These are phyloP conservation scores for Dicyrtomina minuta DNA, from an alignment of 2,888 invertebrate genomes.

Conservation along the genomic window DNA sequence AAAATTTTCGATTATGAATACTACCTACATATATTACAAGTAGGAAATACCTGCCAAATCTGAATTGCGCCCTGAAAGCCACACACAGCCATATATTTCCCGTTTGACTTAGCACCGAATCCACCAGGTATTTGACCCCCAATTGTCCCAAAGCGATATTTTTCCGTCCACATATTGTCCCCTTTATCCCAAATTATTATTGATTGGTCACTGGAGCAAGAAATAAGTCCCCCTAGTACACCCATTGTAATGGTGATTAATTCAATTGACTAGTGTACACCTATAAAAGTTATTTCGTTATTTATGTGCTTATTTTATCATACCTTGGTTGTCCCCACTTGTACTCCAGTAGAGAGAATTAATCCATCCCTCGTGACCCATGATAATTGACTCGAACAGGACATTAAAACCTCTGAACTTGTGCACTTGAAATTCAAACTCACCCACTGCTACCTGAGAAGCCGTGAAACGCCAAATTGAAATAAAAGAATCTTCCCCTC, in stretches of 20 bases:
- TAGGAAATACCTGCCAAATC: constrained; percentile 76
- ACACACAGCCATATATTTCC: constrained; percentile 74
- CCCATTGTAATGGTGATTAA: constrained; percentile 42
- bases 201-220: constrained; percentile 89
- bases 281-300: no score
- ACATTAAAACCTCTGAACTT: constrained; percentile 41
- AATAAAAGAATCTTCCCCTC: constrained; percentile 51
- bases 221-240: constrained; percentile 63
- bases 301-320: background rate
- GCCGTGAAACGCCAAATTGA: constrained; percentile 49
- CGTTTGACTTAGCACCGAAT: constrained; percentile 80
- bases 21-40: background rate
- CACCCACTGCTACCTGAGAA: constrained; percentile 31
- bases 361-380: constrained; percentile 53
- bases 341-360: constrained; percentile 49
- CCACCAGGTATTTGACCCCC: constrained; percentile 94
- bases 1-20: no score
- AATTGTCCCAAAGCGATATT: constrained; percentile 82
- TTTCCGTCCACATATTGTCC: constrained; percentile 75
- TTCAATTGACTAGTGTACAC: no score
- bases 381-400: constrained; percentile 52
- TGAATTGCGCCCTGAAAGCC: constrained; percentile 93
- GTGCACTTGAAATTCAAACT: constrained; percentile 51
- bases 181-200: constrained; percentile 84
- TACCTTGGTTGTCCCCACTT: constrained; percentile 21